Base-by-base conservation (phyloP, 2,113 vertebrate genomes). In the Cathartes aura region DNA sequence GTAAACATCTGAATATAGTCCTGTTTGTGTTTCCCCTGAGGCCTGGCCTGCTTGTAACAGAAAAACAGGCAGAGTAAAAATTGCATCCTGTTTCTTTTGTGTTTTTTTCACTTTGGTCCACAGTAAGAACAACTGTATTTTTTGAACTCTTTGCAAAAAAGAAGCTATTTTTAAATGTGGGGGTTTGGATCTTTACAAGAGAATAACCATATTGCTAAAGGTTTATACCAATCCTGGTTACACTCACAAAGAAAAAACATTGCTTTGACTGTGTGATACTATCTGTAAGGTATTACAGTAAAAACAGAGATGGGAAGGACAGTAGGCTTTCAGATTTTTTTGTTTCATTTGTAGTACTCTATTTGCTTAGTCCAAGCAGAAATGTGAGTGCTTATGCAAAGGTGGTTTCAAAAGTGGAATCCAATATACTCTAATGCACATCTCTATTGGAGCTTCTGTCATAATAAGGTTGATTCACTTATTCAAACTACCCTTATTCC, bases 381-480 rank as follows among this genome's bases (percentile, higher is more conserved):
- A 91, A 50, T 30, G 53, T 30, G 62, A 62, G 22, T 62, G 79
- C 74, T 91, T 96, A 88, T 62, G 66, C 45, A 96, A 87, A 90
- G 80, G 36, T 78, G 94, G 78, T 93, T 97, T 93, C 56, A 32
- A 62, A 94, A 97, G 56, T 43, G 70, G 60, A 94, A 93, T 91
- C 86, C 91, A 82, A 81, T 95, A 93, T 82, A 95, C 92, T 84
- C 43, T 95, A 96, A 96, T 78, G 72, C 58, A 93, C 40, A 73
- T 85, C 80, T 96, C 50, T 95, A 74, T 92, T 94, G 97, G 87
- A 97, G 42, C 63, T 68, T 95, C 59, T 94, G 68, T 97, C 94
- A 97, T 96, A 98, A 94, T 91, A 93, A 97, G 68, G 78, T 93
- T 96, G 96, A 96, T 96, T 98, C 75, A 70, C 52, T 95, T 98